Evolutionary conservation across 2,888 invertebrate species (phyloP).

Genomic region (Odiellus spinosus): DNA sequence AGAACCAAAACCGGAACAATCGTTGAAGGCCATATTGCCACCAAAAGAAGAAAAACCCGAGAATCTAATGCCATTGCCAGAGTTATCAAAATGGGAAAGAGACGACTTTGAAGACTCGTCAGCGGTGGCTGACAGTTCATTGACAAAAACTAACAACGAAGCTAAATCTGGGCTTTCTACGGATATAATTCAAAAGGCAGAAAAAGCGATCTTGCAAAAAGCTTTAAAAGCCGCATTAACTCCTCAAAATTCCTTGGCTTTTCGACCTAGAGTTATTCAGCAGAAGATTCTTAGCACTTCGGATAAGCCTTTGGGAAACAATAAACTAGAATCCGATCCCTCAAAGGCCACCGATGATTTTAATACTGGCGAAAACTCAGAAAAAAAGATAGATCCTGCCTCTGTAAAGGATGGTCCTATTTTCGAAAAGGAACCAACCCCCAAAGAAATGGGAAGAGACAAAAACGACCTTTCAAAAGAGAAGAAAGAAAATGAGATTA

Average conservation of each 20-base stretch:
- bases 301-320: too few species aligned
- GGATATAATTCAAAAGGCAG: constrained; percentile 74
- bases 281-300: too few species aligned
- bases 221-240: constrained; percentile 51
- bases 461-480: too few species aligned
- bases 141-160: constrained; percentile 4
- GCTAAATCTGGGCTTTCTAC: constrained; percentile 52
- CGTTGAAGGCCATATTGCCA: not conserved
- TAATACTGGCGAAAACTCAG: too few species aligned
- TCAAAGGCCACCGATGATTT: too few species aligned
- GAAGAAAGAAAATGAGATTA: too few species aligned
- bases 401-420: too few species aligned
- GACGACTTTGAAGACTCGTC: constrained; percentile 36
- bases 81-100: constrained; percentile 76
- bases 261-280: too few species aligned
- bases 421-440: too few species aligned
- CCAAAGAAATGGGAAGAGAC: too few species aligned
- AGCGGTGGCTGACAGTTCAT: constrained; percentile 3
- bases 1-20: constrained; percentile 3
- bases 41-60: not conserved
- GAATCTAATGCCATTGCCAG: constrained; percentile 36
- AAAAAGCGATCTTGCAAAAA: constrained; percentile 79
- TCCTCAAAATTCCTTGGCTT: not conserved
- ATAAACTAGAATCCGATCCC: too few species aligned
- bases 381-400: too few species aligned